Evolutionary conservation across 2,113 vertebrate species (phyloP).

Genomic region (Picathartes gymnocephalus): DNA sequence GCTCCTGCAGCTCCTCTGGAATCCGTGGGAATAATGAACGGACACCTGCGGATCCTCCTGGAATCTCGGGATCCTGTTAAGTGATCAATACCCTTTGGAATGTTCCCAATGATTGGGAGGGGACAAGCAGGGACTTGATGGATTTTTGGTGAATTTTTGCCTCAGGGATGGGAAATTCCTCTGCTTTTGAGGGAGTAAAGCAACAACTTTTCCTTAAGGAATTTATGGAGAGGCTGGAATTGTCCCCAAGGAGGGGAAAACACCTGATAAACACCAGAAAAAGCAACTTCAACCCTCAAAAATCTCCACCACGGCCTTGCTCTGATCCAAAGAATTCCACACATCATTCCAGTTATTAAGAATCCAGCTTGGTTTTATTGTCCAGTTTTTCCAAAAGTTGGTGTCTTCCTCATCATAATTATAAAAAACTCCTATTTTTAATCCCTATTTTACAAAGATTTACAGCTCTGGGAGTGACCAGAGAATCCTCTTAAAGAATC

Average conservation of each 20-base stretch:
- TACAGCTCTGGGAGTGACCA: slow-evolving; percentile 66
- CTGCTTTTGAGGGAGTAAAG: not conserved
- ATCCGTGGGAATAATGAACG: too few relatives aligned
- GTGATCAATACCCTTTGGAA: too few relatives aligned
- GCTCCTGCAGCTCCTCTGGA: too few relatives aligned
- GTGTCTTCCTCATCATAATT: not conserved
- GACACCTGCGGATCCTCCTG: too few relatives aligned
- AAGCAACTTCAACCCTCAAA: not conserved
- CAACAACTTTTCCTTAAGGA: not conserved
- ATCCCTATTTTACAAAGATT: slow-evolving; percentile 88
- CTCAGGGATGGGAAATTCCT: not conserved
- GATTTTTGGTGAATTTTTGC: not conserved
- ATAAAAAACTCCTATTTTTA: slow-evolving; percentile 81
- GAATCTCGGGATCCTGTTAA: too few relatives aligned
- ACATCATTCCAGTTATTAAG: not conserved
- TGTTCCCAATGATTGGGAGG: not conserved
- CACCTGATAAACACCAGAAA: not conserved
- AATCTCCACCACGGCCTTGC: not conserved
- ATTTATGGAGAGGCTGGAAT: not conserved
- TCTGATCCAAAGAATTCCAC: not conserved
- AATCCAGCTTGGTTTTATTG: slow-evolving; percentile 68
- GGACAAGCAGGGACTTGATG: not conserved
- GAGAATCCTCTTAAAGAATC: not conserved
- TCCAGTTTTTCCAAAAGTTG: slow-evolving; percentile 35
- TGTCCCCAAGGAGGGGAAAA: not conserved